phyloP scores from a whole-genome alignment of 2,797 vertebrate species.

The Hyperoplus lanceolatus region DNA sequence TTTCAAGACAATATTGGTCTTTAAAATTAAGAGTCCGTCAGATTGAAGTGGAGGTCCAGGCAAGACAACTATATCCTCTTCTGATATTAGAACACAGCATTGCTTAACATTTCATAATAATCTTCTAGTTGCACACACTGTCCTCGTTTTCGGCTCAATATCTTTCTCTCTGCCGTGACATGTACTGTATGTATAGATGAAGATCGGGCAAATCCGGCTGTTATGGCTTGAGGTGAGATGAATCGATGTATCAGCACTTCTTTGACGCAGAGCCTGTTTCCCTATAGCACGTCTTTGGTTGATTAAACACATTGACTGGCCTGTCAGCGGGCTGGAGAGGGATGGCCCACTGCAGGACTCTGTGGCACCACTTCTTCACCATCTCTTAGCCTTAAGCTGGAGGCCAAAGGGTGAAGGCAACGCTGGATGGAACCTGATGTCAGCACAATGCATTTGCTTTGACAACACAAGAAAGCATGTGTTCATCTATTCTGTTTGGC shows the following conservation, averaged over 20 bases:
- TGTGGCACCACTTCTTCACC: slow-evolving; percentile 30
- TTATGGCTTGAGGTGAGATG: slow-evolving; percentile 57
- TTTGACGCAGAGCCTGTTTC: slow-evolving; percentile 69
- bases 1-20: background rate
- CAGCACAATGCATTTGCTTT: slow-evolving; percentile 46
- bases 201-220: slow-evolving; percentile 41
- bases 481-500: slow-evolving; percentile 43
- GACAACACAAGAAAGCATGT: slow-evolving; percentile 35
- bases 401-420: slow-evolving; percentile 47
- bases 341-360: slow-evolving; percentile 61
- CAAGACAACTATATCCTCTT: slow-evolving; percentile 16
- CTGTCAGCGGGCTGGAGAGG: slow-evolving; percentile 70
- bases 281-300: slow-evolving; percentile 69
- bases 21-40: slow-evolving; percentile 10
- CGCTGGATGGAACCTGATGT: slow-evolving; percentile 35
- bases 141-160: slow-evolving; percentile 18
- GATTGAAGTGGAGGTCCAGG: background rate
- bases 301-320: slow-evolving; percentile 80
- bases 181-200: slow-evolving; percentile 7
- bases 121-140: slow-evolving; percentile 6
- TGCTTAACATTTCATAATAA: slow-evolving; percentile 30
- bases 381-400: slow-evolving; percentile 40
- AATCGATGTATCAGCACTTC: slow-evolving; percentile 75
- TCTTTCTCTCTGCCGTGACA: slow-evolving; percentile 14
- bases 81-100: slow-evolving; percentile 35